These are phyloP conservation scores for Stichodactyla helianthus DNA, from an alignment of 64 coral and sea anemone genomes.

Conservation along the genomic window DNA sequence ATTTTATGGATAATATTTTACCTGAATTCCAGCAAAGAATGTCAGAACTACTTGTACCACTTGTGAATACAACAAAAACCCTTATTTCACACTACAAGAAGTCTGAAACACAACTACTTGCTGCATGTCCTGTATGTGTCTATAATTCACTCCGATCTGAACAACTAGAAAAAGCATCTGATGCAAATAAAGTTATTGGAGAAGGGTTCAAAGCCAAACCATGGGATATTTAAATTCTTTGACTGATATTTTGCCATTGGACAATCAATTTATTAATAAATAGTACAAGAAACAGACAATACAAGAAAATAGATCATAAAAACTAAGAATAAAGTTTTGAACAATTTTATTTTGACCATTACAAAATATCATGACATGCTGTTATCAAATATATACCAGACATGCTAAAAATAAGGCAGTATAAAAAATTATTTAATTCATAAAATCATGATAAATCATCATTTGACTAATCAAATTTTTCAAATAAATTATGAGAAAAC, in stretches of 20 bases:
- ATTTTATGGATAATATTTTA: conserved; percentile 69
- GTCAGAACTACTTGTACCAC: conserved; percentile 52
- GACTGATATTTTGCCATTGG: not conserved
- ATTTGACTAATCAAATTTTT: not conserved
- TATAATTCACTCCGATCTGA: conserved; percentile 81
- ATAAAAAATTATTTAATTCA: not conserved
- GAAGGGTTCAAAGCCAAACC: conserved; percentile 16
- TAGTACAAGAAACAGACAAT: not conserved
- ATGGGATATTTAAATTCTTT: conserved; percentile 15
- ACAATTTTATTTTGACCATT: not conserved
- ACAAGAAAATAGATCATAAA: not conserved
- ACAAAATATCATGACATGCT: not conserved
- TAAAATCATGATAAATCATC: not conserved
- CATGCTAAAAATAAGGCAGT: not conserved
- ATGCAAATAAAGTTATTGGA: not conserved
- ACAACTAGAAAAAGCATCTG: conserved; percentile 38
- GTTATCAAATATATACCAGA: not conserved
- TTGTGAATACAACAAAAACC: conserved; percentile 65
- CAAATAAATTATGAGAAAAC: not conserved
- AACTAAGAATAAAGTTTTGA: not conserved
- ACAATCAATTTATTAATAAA: not conserved
- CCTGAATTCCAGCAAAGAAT: conserved; percentile 90
- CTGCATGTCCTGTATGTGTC: conserved; percentile 85
- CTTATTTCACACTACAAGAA: conserved; percentile 57
- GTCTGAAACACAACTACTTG: conserved; percentile 35